Percentiles rank a stretch among this genome's conserved stretches.
phyloP scores from a whole-genome alignment of 2,113 vertebrate species.

The Polypterus bichir region DNA sequence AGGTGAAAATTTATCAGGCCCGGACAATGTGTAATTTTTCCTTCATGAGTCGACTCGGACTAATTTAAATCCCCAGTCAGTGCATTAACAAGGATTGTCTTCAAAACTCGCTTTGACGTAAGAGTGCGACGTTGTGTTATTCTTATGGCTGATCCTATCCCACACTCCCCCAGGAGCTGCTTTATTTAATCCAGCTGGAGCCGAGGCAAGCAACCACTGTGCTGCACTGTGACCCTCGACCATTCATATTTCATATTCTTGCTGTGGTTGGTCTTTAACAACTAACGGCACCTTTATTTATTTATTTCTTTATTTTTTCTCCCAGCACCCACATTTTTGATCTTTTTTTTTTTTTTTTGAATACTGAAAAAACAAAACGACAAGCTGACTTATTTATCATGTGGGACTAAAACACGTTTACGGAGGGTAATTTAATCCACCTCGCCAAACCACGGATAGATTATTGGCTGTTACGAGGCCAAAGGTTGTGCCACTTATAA shows the following conservation, averaged over 20 bases:
- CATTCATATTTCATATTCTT: slow-evolving; percentile 39
- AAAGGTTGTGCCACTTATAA: slow-evolving; percentile 30
- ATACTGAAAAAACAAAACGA: slow-evolving; percentile 23
- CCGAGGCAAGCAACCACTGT: slow-evolving; percentile 32
- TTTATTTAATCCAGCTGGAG: slow-evolving; percentile 47
- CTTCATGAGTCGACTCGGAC: slow-evolving; percentile 35
- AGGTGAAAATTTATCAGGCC: slow-evolving; percentile 49
- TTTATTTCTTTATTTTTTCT: not conserved
- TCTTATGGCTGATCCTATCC: slow-evolving; percentile 28
- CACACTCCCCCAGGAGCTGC: slow-evolving; percentile 33
- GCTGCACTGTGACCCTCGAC: slow-evolving; percentile 29
- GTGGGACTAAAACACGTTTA: slow-evolving; percentile 26
- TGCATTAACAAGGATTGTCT: slow-evolving; percentile 53
- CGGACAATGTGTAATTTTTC: slow-evolving; percentile 36
- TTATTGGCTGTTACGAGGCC: slow-evolving; percentile 30
- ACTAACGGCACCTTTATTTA: slow-evolving; percentile 12
- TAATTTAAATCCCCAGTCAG: slow-evolving; percentile 52
- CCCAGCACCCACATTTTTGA: slow-evolving; percentile 7
- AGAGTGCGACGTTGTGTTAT: slow-evolving; percentile 39
- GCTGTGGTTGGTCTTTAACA: slow-evolving; percentile 30
- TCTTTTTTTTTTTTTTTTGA: slow-evolving; percentile 7
- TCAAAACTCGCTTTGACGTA: slow-evolving; percentile 38
- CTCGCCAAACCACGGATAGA: slow-evolving; percentile 33
- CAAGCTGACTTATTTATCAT: slow-evolving; percentile 33
- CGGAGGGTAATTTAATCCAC: slow-evolving; percentile 34